Base-by-base conservation (phyloP, 1,140 invertebrate genomes). In the Oppia nitens region DNA sequence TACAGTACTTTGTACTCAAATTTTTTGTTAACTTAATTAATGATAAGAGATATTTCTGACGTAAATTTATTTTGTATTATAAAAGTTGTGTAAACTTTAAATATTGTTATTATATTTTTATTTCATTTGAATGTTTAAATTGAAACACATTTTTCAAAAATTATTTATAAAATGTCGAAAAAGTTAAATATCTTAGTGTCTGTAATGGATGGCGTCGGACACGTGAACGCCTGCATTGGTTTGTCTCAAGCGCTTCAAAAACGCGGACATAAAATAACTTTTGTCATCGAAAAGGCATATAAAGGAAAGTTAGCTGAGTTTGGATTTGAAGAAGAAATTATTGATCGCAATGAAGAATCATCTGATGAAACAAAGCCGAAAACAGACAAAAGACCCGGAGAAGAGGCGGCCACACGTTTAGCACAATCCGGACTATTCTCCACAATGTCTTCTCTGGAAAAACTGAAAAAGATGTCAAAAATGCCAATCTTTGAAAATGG, bases 261-360 rank as follows among this genome's bases (percentile, higher is more conserved):
- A 23, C 51, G 51, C 27, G 51, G 51, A 26, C 51, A 53, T 53
- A 20, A 26, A 53, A 53, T 53, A 14, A 26, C 27, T 23, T 53
- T 53, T 26, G 25, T 26, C 3, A 9, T 53, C 3, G 12, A 12
- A 23, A 3, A 53, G 9, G 12, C 26, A 3, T 53, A 12, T 12
- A n/a, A 47, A 14, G 52, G 52, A 23, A 14, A 25, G 32, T 23
- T 47, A 11, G 23, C 17, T n/a, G 3, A 52, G 24, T 26, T 23
- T 56, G 32, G 28, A 40, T 47, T 60, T 51, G 17, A 54, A 21
- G 20, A 57, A 26, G 1, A 21, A 20, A 24, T 57, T 23, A 20
- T 47, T n/a, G 27, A 57, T 14, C n/a, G n/a, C n/a, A n/a, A n/a
- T n/a, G n/a, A n/a, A n/a, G n/a, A n/a, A n/a, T n/a, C n/a, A n/a